phyloP scores from a whole-genome alignment of 1,140 invertebrate species.

The Zaprionus lachaisei region DNA sequence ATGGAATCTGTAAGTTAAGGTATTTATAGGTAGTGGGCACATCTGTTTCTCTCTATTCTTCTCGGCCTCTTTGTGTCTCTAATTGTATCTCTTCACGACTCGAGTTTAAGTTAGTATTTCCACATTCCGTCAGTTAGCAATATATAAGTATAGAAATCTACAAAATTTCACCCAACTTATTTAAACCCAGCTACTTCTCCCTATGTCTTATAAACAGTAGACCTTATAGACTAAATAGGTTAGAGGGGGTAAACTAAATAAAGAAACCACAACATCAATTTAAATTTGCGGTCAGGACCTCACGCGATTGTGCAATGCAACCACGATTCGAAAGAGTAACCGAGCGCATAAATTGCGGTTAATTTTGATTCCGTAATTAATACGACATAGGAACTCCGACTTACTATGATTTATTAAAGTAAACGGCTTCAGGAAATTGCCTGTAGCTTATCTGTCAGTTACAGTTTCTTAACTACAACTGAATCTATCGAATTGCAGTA shows the following conservation, averaged over 20 bases:
- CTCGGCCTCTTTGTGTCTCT: too few relatives aligned
- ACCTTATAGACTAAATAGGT: not conserved
- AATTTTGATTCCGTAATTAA: conserved; percentile 45
- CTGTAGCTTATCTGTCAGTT: not conserved
- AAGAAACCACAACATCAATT: conserved; percentile 55
- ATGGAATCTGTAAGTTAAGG: too few relatives aligned
- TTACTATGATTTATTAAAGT: not conserved
- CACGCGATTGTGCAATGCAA: not conserved
- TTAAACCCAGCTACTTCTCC: too few relatives aligned
- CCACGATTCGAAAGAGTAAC: conserved; percentile 4
- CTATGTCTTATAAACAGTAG: too few relatives aligned
- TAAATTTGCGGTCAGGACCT: conserved; percentile 48
- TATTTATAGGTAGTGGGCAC: too few relatives aligned
- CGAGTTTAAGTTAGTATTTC: too few relatives aligned
- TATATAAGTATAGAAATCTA: too few relatives aligned
- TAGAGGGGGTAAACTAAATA: not conserved
- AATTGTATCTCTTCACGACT: too few relatives aligned
- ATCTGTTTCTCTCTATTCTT: too few relatives aligned
- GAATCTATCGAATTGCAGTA: too few relatives aligned
- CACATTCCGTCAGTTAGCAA: too few relatives aligned
- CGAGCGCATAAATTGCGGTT: conserved; percentile 37
- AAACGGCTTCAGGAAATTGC: not conserved
- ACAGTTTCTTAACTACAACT: not conserved
- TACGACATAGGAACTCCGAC: conserved; percentile 40
- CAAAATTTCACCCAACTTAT: too few relatives aligned